A percentile compares a stretch with the other conserved stretches of the same genome.
Evolutionary conservation across 2,888 invertebrate species (phyloP).

Genomic region (Drosophila colorata): DNA sequence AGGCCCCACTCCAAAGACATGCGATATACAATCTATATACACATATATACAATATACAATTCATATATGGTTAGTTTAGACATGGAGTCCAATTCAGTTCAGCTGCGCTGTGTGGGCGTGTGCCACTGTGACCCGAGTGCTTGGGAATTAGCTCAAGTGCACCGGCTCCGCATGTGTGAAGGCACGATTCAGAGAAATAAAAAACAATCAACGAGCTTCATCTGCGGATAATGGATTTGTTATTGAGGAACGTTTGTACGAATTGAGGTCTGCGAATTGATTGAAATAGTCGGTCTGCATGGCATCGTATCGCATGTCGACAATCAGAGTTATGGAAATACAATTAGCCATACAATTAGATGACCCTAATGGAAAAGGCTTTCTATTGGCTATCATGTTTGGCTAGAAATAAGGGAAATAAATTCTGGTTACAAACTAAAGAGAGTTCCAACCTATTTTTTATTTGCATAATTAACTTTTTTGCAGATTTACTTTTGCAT

Average conservation of each 20-base stretch:
- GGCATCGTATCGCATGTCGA: neutral
- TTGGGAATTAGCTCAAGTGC: slow-evolving; percentile 78
- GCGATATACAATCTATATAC: slow-evolving; percentile 18
- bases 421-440: neutral
- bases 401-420: too few relatives aligned
- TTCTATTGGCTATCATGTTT: slow-evolving; percentile 14
- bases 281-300: slow-evolving; percentile 43
- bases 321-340: slow-evolving; percentile 57
- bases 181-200: slow-evolving; percentile 42
- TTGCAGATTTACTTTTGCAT: neutral
- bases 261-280: slow-evolving; percentile 56
- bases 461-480: neutral
- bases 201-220: slow-evolving; percentile 45
- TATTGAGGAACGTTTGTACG: slow-evolving; percentile 54
- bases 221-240: slow-evolving; percentile 67
- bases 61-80: slow-evolving; percentile 24
- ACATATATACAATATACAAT: slow-evolving; percentile 13
- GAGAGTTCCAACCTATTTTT: neutral
- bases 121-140: slow-evolving; percentile 46
- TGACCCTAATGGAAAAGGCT: slow-evolving; percentile 11
- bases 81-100: slow-evolving; percentile 41
- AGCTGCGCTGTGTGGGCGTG: slow-evolving; percentile 45
- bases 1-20: slow-evolving; percentile 39
- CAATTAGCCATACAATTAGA: slow-evolving; percentile 43
- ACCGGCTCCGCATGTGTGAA: slow-evolving; percentile 63